A percentile compares a stretch with the other conserved stretches of the same genome.
phyloP scores from a whole-genome alignment of 2,797 vertebrate genomes.

The Gobio occitaniae region DNA sequence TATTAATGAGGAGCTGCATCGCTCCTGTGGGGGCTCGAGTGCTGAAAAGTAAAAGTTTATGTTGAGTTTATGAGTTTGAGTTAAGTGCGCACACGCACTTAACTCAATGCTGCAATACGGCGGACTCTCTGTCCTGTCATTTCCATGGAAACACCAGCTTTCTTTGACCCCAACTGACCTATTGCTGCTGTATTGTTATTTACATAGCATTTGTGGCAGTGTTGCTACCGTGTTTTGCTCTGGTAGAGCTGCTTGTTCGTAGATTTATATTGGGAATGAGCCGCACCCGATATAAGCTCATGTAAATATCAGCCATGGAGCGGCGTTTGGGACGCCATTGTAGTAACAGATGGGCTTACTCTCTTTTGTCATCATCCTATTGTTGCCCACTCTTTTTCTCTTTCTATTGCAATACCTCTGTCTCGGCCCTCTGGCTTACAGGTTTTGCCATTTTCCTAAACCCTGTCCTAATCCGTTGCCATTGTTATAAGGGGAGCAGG shows the following conservation, averaged over 20 bases:
- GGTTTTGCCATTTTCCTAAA: constrained; percentile 37
- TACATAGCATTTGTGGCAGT: constrained; percentile 13
- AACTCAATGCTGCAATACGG: background rate
- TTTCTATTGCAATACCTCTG: constrained; percentile 14
- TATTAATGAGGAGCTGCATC: constrained; percentile 48
- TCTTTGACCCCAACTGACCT: constrained; percentile 24
- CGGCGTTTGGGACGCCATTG: background rate
- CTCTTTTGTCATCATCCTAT: constrained; percentile 30
- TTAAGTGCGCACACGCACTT: background rate
- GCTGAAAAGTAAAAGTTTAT: constrained; percentile 43
- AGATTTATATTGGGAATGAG: constrained; percentile 28
- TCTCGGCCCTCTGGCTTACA: background rate
- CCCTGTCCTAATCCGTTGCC: constrained; percentile 25
- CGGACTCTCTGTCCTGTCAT: background rate
- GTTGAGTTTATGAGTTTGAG: constrained; percentile 34
- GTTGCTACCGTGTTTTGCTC: constrained; percentile 22
- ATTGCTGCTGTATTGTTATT: constrained; percentile 45
- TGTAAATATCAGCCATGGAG: constrained; percentile 36
- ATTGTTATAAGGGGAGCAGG: constrained; percentile 41
- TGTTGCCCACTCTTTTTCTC: background rate
- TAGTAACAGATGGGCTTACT: constrained; percentile 52
- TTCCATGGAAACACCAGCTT: constrained; percentile 49
- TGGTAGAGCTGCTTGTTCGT: constrained; percentile 1
- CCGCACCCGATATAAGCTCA: constrained; percentile 22
- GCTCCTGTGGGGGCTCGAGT: constrained; percentile 24